Base-by-base conservation (phyloP, 2,888 invertebrate genomes). In the Drosophila affinis region DNA sequence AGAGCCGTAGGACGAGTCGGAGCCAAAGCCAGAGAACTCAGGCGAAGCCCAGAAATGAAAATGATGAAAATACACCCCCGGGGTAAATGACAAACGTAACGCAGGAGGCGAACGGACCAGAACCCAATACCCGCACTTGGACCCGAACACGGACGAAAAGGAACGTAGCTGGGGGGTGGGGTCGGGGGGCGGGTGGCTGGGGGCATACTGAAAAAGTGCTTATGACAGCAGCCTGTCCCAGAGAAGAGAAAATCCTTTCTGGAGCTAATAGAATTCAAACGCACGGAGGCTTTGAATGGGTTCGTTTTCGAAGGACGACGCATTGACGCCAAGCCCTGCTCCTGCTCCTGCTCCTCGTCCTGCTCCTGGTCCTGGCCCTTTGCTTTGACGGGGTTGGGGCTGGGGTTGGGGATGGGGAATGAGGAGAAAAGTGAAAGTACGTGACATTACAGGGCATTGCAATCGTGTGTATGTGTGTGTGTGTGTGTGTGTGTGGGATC, bases 281-380 rank as follows among this genome's bases (percentile, higher is more conserved):
- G 87, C 87, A 83, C 79, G 83, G 81, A 84, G 79, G 78, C 84
- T 76, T 78, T 87, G 83, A 83, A 87, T 87, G 84, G 83, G 81
- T 84, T 86, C 83, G 78, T 84, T 83, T 79, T 81, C 81, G 84
- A 77, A 75, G 64, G 77, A 64, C 81, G 72, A 72, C 78, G 74
- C 79, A 79, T 79, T 77, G 65, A 77, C 77, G 65, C 68, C 76
- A 39, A 65, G 60, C 70, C 45, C 45, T 9, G 29, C 4, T 24
- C 29, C 10, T 2, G 9, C 3, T n/a, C 29, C n/a, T 17, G 49
- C 21, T 21, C 21, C 21, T 21, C 21, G 21, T 21, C 21, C 21
- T 21, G 21, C 21, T 21, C 21, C 21, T 18, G 18, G 78, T 27
- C 27, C 27, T 29, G 70, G 78, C 79, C 74, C 74, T 78, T 79